Percentiles rank a stretch among this genome's conserved stretches.
Conservation (phyloP, 2,113 vertebrate genomes). For the Ophiodon elongatus region DNA sequence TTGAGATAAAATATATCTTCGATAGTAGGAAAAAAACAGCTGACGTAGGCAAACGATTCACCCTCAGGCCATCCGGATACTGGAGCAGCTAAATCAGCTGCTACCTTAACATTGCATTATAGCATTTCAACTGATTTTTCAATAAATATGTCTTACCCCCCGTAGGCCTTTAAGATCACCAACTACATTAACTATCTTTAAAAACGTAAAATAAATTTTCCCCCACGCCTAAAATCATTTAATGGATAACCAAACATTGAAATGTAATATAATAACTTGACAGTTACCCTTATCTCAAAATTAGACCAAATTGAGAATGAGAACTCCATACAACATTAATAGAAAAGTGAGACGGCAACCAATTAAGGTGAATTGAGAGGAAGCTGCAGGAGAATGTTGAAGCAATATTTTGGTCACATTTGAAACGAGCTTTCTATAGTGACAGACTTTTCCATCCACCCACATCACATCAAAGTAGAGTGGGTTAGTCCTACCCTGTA, state of each 20-base stretch:
- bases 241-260: slow-evolving; percentile 22
- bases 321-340: not conserved
- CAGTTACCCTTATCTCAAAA: not conserved
- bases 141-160: not conserved
- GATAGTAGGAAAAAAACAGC: not conserved
- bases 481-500: not conserved
- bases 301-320: not conserved
- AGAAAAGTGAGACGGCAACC: not conserved
- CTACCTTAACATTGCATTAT: not conserved
- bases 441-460: not conserved
- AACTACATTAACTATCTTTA: not conserved
- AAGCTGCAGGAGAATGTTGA: slow-evolving; percentile 15
- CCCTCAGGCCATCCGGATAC: not conserved
- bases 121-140: not conserved
- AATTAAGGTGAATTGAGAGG: not conserved
- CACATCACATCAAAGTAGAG: not conserved
- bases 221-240: slow-evolving; percentile 28
- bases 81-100: slow-evolving; percentile 6
- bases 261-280: slow-evolving; percentile 9
- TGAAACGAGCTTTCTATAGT: slow-evolving; percentile 18
- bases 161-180: not conserved
- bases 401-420: slow-evolving; percentile 68
- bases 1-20: slow-evolving; percentile 7
- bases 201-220: not conserved
- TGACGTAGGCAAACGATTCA: slow-evolving; percentile 7